Evolutionary conservation across 1,140 invertebrate genomes (phyloP), one percentile per base, ranked within the genome.

Genomic region (Drosophila virilis): DNA sequence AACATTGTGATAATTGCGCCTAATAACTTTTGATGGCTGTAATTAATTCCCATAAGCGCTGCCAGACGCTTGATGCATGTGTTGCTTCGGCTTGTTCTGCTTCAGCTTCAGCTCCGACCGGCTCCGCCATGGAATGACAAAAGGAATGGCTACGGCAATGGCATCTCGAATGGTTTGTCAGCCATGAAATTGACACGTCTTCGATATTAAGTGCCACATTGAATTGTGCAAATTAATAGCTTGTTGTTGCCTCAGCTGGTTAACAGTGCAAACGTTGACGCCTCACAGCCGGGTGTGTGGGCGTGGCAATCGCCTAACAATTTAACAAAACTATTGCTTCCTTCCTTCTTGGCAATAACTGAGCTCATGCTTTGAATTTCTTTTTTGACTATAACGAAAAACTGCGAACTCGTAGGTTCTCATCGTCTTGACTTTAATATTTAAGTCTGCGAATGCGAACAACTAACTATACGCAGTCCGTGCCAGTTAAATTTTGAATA

Each of bases 21-120:
- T 89, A 89, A 89, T 89, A 89, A 89, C 84, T 89, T 89, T 89
- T 89, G 84, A 89, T 89, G 80, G 80, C 85, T 84, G 80, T 90
- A 89, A 89, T 89, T 89, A 89, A 89, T 89, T 88, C 85, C 74
- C 84, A 75, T 76, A 83, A 88, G 70, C 70, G 74, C 62, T 74
- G 74, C 13, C 51, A 42, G 33, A 52, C 38, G 35, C 45, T 60
- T 46, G 58, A 67, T 62, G 67, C 74, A 74, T 70, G 59, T 58
- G 38, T 51, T 38, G 32, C 8, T 46, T 22, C 22, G 3, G 40
- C 13, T n/a, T n/a, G n/a, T n/a, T n/a, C n/a, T 59, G n/a, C 54
- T 65, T 17, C 54, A 15, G 17, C 60, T n/a, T 35, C 33, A 32
- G 46, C 28, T 42, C 43, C n/a, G 7, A 7, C 48, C 9, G 13